Conservation (phyloP, 64 coral and sea anemone species). For the Montipora cactus region DNA sequence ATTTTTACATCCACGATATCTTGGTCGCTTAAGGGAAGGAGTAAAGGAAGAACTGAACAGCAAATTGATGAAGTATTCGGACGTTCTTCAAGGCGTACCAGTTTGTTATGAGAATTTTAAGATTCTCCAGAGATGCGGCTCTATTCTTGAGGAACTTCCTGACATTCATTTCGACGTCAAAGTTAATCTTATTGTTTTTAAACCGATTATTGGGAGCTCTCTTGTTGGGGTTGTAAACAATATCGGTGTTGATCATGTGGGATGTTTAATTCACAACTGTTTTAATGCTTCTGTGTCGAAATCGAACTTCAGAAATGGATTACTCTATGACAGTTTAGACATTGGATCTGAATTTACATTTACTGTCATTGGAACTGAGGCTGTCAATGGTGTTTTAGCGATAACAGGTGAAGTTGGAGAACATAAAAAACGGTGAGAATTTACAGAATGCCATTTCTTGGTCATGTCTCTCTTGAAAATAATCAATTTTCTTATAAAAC, state of each 20-base stretch:
- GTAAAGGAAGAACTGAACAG: slow-evolving; percentile 71
- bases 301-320: slow-evolving; percentile 65
- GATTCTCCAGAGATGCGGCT: slow-evolving; percentile 70
- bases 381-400: slow-evolving; percentile 84
- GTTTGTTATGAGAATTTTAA: slow-evolving; percentile 81
- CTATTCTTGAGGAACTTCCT: slow-evolving; percentile 72
- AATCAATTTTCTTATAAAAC: neutral
- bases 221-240: slow-evolving; percentile 93
- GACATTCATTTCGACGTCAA: slow-evolving; percentile 89
- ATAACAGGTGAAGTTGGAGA: slow-evolving; percentile 78
- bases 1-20: slow-evolving; percentile 69
- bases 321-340: slow-evolving; percentile 47
- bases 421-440: neutral
- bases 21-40: slow-evolving; percentile 77
- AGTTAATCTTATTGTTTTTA: slow-evolving; percentile 88
- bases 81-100: slow-evolving; percentile 78
- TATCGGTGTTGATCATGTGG: slow-evolving; percentile 78
- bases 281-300: slow-evolving; percentile 90
- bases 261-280: slow-evolving; percentile 87
- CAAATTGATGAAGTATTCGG: slow-evolving; percentile 85
- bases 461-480: neutral
- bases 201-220: slow-evolving; percentile 76
- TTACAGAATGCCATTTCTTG: neutral
- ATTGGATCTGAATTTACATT: slow-evolving; percentile 90
- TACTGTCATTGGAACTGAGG: slow-evolving; percentile 71